Base-by-base conservation (phyloP, 2,888 invertebrate species). In the Margaritifera margaritifera region DNA sequence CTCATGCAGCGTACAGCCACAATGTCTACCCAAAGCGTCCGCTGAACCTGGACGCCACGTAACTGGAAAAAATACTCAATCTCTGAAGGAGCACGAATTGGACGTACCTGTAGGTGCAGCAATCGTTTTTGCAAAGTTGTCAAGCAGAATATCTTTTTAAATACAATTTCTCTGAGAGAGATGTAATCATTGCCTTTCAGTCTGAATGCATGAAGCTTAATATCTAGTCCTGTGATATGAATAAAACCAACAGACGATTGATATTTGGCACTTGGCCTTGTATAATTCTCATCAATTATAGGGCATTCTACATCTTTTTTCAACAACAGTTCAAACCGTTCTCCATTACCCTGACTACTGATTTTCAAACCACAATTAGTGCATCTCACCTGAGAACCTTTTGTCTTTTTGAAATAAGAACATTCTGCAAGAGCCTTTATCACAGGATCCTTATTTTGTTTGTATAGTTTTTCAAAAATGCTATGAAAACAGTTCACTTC, bases 1-100 rank as follows among this genome's bases (percentile, higher is more conserved):
- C 63, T 57, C 4, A 54, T 19, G 52, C 64, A 68, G 2, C 68
- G 53, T 15, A 68, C 50, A 24, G 59, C 51, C 55, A 63, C 54
- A 5, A 58, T 50, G 24, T 68, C 68, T n/a, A 68, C 53, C 68
- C 68, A 68, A 27, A 60, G 24, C 3, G 57, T 57, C 22, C 60
- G 58, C 1, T 20, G 8, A 2, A 64, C 25, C 3, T 20, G 0
- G 5, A 11, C 3, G 22, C 22, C 54, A 22, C n/a, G 20, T 31
- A n/a, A 15, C 11, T 22, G n/a, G 53, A 68, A 60, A 19, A 59
- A n/a, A 6, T 31, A 42, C 27, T 68, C 68, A 24, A 68, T 55
- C 5, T 50, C 68, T 52, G 24, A 15, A 15, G 68, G 68, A 24
- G 64, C 59, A 20, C 8, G 18, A 18, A 60, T 25, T 22, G 68